Evolutionary conservation across 2,797 vertebrate species (phyloP).

Genomic region (Channallabes apus): DNA sequence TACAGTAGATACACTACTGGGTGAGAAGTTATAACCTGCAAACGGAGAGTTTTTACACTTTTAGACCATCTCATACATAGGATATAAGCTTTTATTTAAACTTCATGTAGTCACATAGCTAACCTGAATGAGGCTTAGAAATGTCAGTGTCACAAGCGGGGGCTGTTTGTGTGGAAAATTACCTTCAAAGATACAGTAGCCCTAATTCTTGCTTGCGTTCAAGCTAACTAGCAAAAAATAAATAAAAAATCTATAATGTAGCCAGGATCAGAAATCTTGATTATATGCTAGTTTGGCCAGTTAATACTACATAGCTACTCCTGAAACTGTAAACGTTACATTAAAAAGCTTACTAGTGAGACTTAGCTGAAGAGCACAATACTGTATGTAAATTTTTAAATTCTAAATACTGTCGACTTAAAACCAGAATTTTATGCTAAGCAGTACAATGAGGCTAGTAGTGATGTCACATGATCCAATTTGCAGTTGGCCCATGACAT

Average conservation of each 20-base stretch:
- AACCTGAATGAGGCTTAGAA: neutral
- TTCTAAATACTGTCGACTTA: neutral
- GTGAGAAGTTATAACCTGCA: conserved; percentile 88
- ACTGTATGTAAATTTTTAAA: neutral
- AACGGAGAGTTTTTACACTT: neutral
- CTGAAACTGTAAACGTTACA: neutral
- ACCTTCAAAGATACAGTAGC: no score
- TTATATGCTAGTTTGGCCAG: neutral
- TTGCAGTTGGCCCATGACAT: neutral
- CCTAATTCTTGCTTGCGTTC: no score
- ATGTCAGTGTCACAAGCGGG: neutral
- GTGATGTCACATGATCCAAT: neutral
- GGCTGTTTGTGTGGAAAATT: no score
- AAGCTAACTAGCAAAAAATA: no score
- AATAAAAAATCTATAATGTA: no score
- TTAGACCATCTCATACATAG: neutral
- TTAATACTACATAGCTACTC: neutral
- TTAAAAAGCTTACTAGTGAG: neutral
- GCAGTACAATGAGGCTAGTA: neutral
- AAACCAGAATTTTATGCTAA: neutral
- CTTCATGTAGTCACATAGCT: neutral
- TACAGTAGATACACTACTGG: conserved; percentile 74
- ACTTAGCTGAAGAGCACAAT: neutral
- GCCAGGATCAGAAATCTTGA: neutral
- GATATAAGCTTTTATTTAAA: neutral